These are phyloP conservation scores for Azorinus chamasolen DNA, from an alignment of 2,888 invertebrate genomes.

Conservation along the genomic window DNA sequence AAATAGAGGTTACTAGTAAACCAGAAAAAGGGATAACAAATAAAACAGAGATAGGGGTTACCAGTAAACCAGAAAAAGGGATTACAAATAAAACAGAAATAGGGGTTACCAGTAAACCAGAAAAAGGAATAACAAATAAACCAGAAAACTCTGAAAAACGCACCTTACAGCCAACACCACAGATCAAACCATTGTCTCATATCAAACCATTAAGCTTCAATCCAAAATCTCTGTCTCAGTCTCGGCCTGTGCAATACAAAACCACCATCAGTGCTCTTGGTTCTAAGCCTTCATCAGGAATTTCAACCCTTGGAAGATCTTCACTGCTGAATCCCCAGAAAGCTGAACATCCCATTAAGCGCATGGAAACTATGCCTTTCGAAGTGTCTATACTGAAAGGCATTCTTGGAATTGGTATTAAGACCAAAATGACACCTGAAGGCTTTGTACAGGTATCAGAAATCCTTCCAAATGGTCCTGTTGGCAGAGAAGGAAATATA, in stretches of 20 bases:
- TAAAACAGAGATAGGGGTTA: too few relatives aligned
- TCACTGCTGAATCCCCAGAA: constrained; percentile 40
- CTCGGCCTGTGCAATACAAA: constrained; percentile 64
- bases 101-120: neutral
- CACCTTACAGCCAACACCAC: constrained; percentile 17
- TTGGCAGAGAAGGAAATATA: constrained; percentile 81
- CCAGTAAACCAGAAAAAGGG: too few relatives aligned
- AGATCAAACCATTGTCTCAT: constrained; percentile 68
- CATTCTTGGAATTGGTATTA: constrained; percentile 83
- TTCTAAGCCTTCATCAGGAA: constrained; percentile 47
- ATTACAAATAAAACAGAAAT: too few relatives aligned
- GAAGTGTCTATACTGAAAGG: constrained; percentile 83
- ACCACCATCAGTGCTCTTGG: constrained; percentile 63
- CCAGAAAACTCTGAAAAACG: constrained; percentile 28
- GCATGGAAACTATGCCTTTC: constrained; percentile 79
- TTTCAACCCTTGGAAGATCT: constrained; percentile 52
- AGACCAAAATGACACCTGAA: constrained; percentile 73
- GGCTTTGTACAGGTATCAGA: constrained; percentile 77
- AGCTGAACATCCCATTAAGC: constrained; percentile 69
- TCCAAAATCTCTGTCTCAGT: constrained; percentile 60
- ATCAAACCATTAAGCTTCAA: constrained; percentile 74
- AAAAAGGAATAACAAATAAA: constrained; percentile 28
- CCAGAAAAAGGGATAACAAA: too few relatives aligned
- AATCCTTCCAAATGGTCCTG: constrained; percentile 79
- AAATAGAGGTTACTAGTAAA: too few relatives aligned